Evolutionary conservation across 2,113 vertebrate species (phyloP).

Genomic region (Garra rufa): DNA sequence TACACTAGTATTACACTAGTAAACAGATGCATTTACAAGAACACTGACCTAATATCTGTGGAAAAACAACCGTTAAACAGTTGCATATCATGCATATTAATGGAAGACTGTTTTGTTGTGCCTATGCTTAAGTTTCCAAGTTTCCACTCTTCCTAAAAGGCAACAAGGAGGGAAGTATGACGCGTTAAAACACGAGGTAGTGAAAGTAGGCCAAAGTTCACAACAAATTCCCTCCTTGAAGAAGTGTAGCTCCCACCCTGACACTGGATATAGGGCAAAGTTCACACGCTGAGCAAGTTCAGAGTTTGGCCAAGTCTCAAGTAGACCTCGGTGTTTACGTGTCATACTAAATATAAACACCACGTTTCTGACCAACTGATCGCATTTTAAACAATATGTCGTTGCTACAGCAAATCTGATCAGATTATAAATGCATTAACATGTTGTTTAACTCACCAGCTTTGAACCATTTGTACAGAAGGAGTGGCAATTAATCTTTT

Average conservation of each 20-base stretch:
- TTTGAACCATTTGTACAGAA: slow-evolving; percentile 90
- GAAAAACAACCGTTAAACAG: not conserved
- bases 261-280: slow-evolving; percentile 54
- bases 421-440: not conserved
- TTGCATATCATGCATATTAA: slow-evolving; percentile 8
- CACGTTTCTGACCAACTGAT: not conserved
- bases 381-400: not conserved
- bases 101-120: slow-evolving; percentile 13
- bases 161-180: not conserved
- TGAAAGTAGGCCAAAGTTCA: slow-evolving; percentile 73
- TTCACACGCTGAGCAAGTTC: slow-evolving; percentile 33
- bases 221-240: slow-evolving; percentile 27
- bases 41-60: not conserved
- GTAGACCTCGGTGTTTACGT: slow-evolving; percentile 17
- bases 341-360: not conserved
- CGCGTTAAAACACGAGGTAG: not conserved
- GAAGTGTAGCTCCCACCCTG: not conserved
- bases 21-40: not conserved
- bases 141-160: not conserved
- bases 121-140: not conserved
- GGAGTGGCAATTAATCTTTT: slow-evolving; percentile 86
- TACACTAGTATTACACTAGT: too few relatives aligned
- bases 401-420: not conserved
- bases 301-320: slow-evolving; percentile 21
- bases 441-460: slow-evolving; percentile 80